Evolutionary conservation across 2,797 vertebrate genomes (phyloP).

Genomic region (Enteromius fasciolatus): DNA sequence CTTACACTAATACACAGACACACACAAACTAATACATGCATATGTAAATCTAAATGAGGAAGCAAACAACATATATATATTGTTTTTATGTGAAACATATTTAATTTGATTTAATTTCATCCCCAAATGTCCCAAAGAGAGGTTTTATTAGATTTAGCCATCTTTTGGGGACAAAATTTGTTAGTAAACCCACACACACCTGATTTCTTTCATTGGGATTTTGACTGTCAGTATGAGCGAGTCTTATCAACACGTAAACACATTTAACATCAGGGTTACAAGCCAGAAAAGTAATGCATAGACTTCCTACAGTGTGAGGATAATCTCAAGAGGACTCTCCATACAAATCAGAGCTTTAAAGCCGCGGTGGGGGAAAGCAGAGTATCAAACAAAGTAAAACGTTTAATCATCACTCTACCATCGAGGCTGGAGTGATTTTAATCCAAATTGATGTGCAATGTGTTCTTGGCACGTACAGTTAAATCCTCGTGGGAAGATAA

Average conservation of each 20-base stretch:
- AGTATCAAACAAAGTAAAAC: slow-evolving; percentile 21
- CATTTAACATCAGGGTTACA: slow-evolving; percentile 46
- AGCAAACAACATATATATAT: too few relatives aligned
- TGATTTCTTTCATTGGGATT: neutral
- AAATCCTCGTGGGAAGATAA: slow-evolving; percentile 15
- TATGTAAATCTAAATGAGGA: neutral
- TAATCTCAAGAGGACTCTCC: slow-evolving; percentile 42
- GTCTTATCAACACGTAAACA: slow-evolving; percentile 47
- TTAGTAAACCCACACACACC: slow-evolving; percentile 1
- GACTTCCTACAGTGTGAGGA: slow-evolving; percentile 17
- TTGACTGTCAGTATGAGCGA: slow-evolving; percentile 9
- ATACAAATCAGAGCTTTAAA: slow-evolving; percentile 20
- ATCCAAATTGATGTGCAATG: slow-evolving; percentile 18
- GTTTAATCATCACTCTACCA: slow-evolving; percentile 30
- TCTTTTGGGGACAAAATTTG: neutral
- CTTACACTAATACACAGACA: neutral
- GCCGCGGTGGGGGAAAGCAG: neutral
- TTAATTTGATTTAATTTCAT: neutral
- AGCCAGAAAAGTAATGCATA: slow-evolving; percentile 30
- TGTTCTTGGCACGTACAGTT: slow-evolving; percentile 9
- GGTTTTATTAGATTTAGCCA: neutral
- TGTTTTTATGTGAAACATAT: too few relatives aligned
- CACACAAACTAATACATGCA: neutral
- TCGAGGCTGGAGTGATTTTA: slow-evolving; percentile 16
- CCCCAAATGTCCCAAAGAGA: neutral